Conservation (phyloP, 2,888 invertebrate genomes). For the Rotaria magnacalcarata region DNA sequence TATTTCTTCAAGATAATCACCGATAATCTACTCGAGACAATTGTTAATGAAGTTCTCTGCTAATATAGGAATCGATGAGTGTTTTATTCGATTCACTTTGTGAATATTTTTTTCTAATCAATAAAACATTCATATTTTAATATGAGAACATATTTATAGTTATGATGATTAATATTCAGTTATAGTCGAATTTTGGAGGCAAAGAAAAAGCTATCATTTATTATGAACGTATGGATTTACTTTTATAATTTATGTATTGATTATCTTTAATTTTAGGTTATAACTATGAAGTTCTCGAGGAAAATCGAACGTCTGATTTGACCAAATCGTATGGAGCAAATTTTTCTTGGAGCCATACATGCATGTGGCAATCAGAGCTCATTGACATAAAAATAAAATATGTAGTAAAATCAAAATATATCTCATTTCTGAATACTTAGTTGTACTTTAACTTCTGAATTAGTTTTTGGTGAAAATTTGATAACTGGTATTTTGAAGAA, state of each 20-base stretch:
- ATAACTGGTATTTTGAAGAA: too few species aligned
- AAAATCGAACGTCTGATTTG: constrained; percentile 69
- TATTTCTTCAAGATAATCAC: background rate
- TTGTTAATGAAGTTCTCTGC: too few species aligned
- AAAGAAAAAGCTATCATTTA: constrained; percentile 82
- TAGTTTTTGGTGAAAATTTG: too few species aligned
- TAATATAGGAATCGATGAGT: constrained; percentile 64
- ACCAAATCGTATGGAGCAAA: constrained; percentile 87
- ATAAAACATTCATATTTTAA: constrained; percentile 24
- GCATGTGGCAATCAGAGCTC: constrained; percentile 78
- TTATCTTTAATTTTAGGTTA: constrained; percentile 64
- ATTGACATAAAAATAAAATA: constrained; percentile 61
- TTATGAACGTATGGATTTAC: constrained; percentile 77
- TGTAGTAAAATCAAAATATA: background rate
- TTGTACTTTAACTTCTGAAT: too few species aligned
- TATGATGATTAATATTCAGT: constrained; percentile 92
- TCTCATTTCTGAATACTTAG: background rate
- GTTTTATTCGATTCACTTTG: constrained; percentile 61
- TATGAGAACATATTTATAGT: constrained; percentile 61
- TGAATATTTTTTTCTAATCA: constrained; percentile 32
- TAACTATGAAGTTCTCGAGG: constrained; percentile 78
- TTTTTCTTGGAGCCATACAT: constrained; percentile 91
- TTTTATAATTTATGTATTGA: background rate
- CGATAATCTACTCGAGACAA: too few species aligned
- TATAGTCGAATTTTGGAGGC: constrained; percentile 68